Conservation (phyloP, 2,797 vertebrate genomes). For the Acanthurus leucopareius region DNA sequence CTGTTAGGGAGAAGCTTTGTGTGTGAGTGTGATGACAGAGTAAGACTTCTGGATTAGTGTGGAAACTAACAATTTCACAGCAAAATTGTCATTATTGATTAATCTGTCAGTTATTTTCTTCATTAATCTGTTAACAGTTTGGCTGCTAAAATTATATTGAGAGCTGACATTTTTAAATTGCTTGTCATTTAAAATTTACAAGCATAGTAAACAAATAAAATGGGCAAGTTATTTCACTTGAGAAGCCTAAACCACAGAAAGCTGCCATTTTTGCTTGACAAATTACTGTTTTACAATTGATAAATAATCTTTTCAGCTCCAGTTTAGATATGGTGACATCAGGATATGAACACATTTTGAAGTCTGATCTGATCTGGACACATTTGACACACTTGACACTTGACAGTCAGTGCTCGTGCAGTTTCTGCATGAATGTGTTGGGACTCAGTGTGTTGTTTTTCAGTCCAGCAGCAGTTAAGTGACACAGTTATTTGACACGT, state of each 20-base stretch:
- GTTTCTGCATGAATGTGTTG: not conserved
- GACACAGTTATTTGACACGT: constrained; percentile 1
- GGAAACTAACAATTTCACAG: not conserved
- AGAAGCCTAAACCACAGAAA: not conserved
- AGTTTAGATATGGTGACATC: not conserved
- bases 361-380: not conserved
- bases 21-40: constrained; percentile 16
- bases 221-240: not conserved
- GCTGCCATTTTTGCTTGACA: not conserved
- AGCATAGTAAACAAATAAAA: not conserved
- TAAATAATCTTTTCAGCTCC: not conserved
- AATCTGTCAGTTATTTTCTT: not conserved
- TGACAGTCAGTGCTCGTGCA: not conserved
- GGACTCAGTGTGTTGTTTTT: not conserved
- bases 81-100: not conserved
- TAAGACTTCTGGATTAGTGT: not conserved
- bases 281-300: too few relatives aligned
- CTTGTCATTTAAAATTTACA: not conserved
- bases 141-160: not conserved
- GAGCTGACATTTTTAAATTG: not conserved
- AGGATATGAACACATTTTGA: not conserved
- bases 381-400: not conserved
- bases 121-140: not conserved
- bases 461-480: not conserved
- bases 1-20: constrained; percentile 16